Evolutionary conservation across 2,113 vertebrate genomes (phyloP).

Genomic region (Thalassoma bifasciatum): DNA sequence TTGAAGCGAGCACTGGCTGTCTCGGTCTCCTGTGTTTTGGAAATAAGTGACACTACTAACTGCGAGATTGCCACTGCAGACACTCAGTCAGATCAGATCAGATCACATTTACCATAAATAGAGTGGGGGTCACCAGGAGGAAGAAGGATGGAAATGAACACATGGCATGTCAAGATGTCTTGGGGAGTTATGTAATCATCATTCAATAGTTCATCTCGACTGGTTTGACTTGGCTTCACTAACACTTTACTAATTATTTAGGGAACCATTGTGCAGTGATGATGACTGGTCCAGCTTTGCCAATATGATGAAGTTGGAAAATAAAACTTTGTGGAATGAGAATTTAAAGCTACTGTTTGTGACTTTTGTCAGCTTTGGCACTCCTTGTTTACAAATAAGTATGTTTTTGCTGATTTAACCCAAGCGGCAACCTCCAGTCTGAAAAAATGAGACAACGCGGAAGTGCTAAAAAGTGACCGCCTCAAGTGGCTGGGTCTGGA

Average conservation of each 20-base stretch:
- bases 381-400: too few species aligned
- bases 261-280: background rate
- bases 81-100: constrained; percentile 62
- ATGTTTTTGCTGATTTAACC: too few species aligned
- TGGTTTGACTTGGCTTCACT: background rate
- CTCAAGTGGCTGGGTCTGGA: too few species aligned
- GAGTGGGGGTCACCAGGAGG: constrained; percentile 31
- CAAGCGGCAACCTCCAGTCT: too few species aligned
- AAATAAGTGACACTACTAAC: constrained; percentile 62
- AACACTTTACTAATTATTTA: background rate
- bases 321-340: too few species aligned
- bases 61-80: constrained; percentile 40
- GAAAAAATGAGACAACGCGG: too few species aligned
- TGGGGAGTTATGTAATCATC: background rate
- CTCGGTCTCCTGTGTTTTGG: constrained; percentile 48
- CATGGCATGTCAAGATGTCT: constrained; percentile 27
- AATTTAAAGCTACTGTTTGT: too few species aligned
- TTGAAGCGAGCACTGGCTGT: constrained; percentile 55
- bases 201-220: background rate
- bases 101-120: constrained; percentile 61
- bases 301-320: too few species aligned
- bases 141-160: constrained; percentile 21
- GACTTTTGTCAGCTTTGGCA: too few species aligned
- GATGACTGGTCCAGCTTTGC: background rate
- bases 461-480: too few species aligned